Evolutionary conservation across 2,888 invertebrate genomes (phyloP).

Genomic region (Caradrina clavipalpis): DNA sequence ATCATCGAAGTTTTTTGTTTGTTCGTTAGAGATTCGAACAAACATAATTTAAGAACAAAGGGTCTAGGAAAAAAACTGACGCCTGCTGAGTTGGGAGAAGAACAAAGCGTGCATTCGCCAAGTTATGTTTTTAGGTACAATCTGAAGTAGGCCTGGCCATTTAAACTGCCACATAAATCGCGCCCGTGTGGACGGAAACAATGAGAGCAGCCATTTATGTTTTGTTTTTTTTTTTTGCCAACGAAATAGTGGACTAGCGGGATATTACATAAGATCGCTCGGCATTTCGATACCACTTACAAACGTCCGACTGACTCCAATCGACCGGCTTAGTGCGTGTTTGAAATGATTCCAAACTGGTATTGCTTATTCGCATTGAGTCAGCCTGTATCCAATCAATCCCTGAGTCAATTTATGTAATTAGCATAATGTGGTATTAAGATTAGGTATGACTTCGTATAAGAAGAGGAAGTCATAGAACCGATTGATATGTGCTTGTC

Average conservation of each 20-base stretch:
- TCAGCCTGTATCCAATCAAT: constrained; percentile 47
- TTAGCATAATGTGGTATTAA: constrained; percentile 62
- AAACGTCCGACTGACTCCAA: constrained; percentile 69
- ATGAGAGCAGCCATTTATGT: constrained; percentile 80
- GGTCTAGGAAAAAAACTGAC: constrained; percentile 79
- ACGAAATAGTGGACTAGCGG: constrained; percentile 76
- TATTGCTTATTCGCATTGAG: constrained; percentile 63
- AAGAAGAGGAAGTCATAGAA: constrained; percentile 49
- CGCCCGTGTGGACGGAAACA: constrained; percentile 81
- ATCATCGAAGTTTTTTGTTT: constrained; percentile 81
- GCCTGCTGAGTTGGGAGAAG: constrained; percentile 81
- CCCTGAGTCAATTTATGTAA: constrained; percentile 54
- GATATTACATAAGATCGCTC: constrained; percentile 76
- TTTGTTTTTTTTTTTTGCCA: constrained; percentile 74
- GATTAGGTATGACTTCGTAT: constrained; percentile 45
- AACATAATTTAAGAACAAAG: constrained; percentile 89
- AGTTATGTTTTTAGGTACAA: constrained; percentile 81
- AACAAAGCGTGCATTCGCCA: constrained; percentile 83
- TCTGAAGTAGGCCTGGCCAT: constrained; percentile 80
- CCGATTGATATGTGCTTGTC: constrained; percentile 29
- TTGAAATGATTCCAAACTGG: constrained; percentile 65
- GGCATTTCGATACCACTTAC: constrained; percentile 73
- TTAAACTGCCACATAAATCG: constrained; percentile 88
- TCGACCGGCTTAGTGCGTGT: constrained; percentile 66
- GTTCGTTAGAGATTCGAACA: constrained; percentile 78